phyloP scores from a whole-genome alignment of 2,888 invertebrate genomes.

The Linnaemya tessellans region DNA sequence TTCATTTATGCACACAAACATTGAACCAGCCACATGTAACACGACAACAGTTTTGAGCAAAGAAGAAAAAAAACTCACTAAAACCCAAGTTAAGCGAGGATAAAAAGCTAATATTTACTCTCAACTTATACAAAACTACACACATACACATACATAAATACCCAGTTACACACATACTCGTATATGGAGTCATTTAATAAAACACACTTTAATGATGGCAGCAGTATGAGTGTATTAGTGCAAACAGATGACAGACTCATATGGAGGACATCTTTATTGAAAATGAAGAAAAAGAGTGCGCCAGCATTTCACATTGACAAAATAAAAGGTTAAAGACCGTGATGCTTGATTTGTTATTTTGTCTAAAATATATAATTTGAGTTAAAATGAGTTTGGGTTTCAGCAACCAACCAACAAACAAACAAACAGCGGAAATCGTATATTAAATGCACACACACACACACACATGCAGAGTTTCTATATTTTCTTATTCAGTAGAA shows the following conservation, averaged over 20 bases:
- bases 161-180: not conserved
- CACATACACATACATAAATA: not conserved
- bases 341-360: conserved; percentile 62
- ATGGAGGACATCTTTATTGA: conserved; percentile 38
- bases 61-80: conserved; percentile 29
- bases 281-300: not conserved
- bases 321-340: conserved; percentile 75
- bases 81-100: conserved; percentile 63
- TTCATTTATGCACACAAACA: conserved; percentile 68
- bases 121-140: conserved; percentile 53
- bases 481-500: conserved; percentile 4
- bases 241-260: conserved; percentile 32
- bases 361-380: conserved; percentile 20
- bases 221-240: conserved; percentile 34
- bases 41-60: conserved; percentile 31
- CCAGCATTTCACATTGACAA: conserved; percentile 77
- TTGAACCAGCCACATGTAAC: conserved; percentile 64
- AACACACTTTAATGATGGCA: conserved; percentile 17
- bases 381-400: not conserved
- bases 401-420: conserved; percentile 7
- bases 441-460: not conserved
- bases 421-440: conserved; percentile 5
- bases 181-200: not conserved
- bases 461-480: not conserved
- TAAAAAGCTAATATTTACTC: conserved; percentile 70